Evolutionary conservation across 2,113 vertebrate species (phyloP).

Genomic region (Pituophis catenifer): DNA sequence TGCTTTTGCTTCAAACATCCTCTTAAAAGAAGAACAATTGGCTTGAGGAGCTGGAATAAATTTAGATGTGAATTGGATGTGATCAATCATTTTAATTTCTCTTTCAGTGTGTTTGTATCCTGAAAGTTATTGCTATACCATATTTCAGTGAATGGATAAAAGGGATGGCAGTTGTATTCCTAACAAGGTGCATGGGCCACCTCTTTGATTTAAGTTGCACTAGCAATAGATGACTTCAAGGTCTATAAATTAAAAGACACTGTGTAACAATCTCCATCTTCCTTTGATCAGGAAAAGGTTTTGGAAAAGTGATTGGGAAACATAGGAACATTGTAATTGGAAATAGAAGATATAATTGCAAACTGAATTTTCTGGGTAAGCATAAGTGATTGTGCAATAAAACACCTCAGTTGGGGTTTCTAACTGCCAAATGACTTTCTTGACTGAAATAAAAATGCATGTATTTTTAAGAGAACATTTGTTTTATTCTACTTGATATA

Average conservation of each 20-base stretch:
- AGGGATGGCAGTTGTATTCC: not conserved
- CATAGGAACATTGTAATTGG: not conserved
- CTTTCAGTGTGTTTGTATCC: not conserved
- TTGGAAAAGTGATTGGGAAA: not conserved
- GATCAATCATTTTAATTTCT: not conserved
- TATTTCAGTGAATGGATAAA: not conserved
- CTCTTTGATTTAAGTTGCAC: not conserved
- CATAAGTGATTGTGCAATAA: not conserved
- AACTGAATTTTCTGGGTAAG: not conserved
- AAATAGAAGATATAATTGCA: not conserved
- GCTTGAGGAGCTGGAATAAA: not conserved
- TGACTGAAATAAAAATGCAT: not conserved
- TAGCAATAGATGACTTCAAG: not conserved
- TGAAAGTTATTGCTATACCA: not conserved
- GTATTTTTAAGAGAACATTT: not conserved
- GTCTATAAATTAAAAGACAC: not conserved
- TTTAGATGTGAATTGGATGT: conserved; percentile 18
- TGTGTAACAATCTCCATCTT: not conserved
- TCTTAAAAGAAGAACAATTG: not conserved
- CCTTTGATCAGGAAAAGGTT: not conserved
- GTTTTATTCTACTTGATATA: not conserved
- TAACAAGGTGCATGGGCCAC: not conserved
- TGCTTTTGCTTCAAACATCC: not conserved
- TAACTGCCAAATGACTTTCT: not conserved
- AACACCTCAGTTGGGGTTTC: not conserved